phyloP scores from a whole-genome alignment of 2,888 invertebrate genomes.

The Chrysotoxum bicinctum region DNA sequence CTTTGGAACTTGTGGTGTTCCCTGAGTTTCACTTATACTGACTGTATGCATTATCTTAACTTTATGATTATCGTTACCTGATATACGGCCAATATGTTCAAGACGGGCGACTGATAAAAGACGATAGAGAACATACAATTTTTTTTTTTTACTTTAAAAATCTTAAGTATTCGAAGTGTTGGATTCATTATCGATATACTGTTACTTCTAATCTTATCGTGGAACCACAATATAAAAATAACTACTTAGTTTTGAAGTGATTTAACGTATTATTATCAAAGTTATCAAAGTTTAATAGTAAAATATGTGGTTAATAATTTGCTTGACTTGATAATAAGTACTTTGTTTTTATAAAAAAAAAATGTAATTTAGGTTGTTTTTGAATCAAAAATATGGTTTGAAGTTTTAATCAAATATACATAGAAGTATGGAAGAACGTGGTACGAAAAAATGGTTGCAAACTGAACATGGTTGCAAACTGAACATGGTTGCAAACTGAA shows the following conservation, averaged over 20 bases:
- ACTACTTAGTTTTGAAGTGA: background rate
- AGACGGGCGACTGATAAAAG: background rate
- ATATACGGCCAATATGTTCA: background rate
- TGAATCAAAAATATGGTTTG: background rate
- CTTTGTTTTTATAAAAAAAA: background rate
- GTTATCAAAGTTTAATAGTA: background rate
- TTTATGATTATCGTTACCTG: too few species aligned
- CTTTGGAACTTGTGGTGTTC: too few species aligned
- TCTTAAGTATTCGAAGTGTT: background rate
- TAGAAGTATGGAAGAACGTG: too few species aligned
- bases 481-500: too few species aligned
- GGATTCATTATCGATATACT: background rate
- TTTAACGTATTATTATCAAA: background rate
- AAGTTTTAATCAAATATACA: background rate
- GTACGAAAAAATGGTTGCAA: too few species aligned
- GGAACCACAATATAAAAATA: background rate
- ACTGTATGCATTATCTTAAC: too few species aligned
- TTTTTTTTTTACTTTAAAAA: background rate
- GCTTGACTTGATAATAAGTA: background rate
- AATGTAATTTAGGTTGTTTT: background rate
- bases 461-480: too few species aligned
- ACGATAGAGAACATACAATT: background rate
- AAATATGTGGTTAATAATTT: background rate
- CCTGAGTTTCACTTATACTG: too few species aligned
- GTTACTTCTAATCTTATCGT: slow-evolving; percentile 9